A percentile compares a stretch with the other conserved stretches of the same genome.
Conservation (phyloP, 2,797 vertebrate genomes). For the Acomys russatus region DNA sequence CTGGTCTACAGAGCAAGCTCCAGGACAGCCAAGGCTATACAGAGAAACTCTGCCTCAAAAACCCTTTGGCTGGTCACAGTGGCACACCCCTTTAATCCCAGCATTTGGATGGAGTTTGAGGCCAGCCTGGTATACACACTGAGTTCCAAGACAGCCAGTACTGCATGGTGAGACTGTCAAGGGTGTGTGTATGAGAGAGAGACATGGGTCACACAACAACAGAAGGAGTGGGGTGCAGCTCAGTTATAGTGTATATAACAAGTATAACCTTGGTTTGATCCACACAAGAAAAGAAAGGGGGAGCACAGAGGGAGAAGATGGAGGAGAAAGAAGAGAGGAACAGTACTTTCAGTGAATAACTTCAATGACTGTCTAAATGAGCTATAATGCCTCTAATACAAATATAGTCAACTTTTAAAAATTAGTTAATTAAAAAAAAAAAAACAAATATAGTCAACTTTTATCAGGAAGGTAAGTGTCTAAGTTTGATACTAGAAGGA, state of each 20-base stretch:
- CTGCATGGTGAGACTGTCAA: background rate
- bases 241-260: background rate
- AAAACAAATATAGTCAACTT: conserved; percentile 27
- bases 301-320: background rate
- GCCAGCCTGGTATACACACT: background rate
- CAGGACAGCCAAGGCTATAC: too few species aligned
- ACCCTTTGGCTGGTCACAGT: background rate
- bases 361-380: background rate
- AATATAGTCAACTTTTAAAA: conserved; percentile 29
- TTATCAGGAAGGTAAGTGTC: background rate
- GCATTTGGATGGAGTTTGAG: background rate
- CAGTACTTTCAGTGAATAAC: conserved; percentile 13
- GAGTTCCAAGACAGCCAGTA: background rate
- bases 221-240: background rate
- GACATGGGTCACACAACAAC: too few species aligned
- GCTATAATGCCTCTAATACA: background rate
- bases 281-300: background rate
- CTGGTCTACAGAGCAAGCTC: too few species aligned
- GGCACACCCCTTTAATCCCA: background rate
- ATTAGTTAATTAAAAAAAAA: too few species aligned
- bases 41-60: too few species aligned
- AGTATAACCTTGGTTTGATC: background rate
- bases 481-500: background rate
- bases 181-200: too few species aligned
- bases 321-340: background rate